A percentile compares a stretch with the other conserved stretches of the same genome.
Conservation (phyloP, 2,888 invertebrate species). For the Scaptomyza cyrtandrae region DNA sequence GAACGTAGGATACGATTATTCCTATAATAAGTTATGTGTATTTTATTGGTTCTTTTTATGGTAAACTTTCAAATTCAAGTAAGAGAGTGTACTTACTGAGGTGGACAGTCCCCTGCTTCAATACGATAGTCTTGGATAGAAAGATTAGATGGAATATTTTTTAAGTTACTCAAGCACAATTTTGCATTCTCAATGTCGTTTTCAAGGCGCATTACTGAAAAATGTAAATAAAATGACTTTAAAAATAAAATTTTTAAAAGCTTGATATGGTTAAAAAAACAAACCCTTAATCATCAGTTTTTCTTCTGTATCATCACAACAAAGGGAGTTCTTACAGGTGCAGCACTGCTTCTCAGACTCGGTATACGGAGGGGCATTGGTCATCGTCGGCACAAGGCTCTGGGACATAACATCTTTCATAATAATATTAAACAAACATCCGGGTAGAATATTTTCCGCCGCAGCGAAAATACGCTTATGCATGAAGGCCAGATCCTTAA, state of each 20-base stretch:
- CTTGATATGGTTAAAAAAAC: slow-evolving; percentile 1
- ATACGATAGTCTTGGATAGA: slow-evolving; percentile 53
- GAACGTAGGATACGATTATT: slow-evolving; percentile 29
- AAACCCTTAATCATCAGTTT: slow-evolving; percentile 80
- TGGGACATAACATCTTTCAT: slow-evolving; percentile 60
- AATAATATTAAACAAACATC: slow-evolving; percentile 74
- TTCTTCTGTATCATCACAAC: slow-evolving; percentile 77
- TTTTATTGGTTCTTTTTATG: not conserved
- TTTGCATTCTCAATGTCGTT: slow-evolving; percentile 80
- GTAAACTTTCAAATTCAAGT: not conserved
- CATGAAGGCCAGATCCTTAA: slow-evolving; percentile 79
- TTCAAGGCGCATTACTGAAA: slow-evolving; percentile 78
- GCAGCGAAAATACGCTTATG: slow-evolving; percentile 80
- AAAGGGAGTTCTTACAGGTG: slow-evolving; percentile 72
- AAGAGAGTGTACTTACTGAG: slow-evolving; percentile 29
- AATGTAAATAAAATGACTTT: not conserved
- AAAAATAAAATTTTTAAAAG: not conserved
- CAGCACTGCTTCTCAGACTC: slow-evolving; percentile 68
- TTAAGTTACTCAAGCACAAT: slow-evolving; percentile 70
- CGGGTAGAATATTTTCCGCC: slow-evolving; percentile 76
- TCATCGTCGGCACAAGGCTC: not conserved
- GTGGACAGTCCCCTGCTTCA: slow-evolving; percentile 42
- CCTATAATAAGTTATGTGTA: slow-evolving; percentile 14
- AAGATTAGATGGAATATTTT: slow-evolving; percentile 59
- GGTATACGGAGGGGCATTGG: not conserved